These are phyloP conservation scores for Leucophora obtusa DNA, from an alignment of 2,888 invertebrate genomes.

Conservation along the genomic window DNA sequence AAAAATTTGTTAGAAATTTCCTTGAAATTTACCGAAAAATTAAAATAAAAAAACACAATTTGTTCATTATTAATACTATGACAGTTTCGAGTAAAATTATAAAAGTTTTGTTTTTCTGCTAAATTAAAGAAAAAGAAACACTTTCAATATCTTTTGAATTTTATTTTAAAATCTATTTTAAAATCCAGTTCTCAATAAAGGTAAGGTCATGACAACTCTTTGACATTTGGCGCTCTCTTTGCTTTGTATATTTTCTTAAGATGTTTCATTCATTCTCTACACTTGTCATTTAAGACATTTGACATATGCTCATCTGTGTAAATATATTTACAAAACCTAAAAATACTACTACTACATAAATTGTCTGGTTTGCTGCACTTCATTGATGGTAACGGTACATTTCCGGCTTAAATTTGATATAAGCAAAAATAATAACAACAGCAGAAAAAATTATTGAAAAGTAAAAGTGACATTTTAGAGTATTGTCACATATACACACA, in stretches of 20 bases:
- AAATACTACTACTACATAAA: neutral
- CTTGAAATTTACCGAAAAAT: constrained; percentile 17
- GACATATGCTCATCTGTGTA: constrained; percentile 53
- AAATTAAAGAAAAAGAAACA: constrained; percentile 28
- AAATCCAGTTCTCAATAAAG: constrained; percentile 12
- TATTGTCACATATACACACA: constrained; percentile 26
- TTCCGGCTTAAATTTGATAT: constrained; percentile 56
- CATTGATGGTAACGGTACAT: constrained; percentile 58
- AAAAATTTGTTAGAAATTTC: constrained; percentile 17
- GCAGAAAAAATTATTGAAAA: constrained; percentile 23
- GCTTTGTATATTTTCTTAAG: neutral
- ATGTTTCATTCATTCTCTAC: constrained; percentile 53
- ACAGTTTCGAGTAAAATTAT: constrained; percentile 52
- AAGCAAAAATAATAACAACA: constrained; percentile 19
- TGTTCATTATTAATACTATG: constrained; percentile 45
- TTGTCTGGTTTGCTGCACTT: constrained; percentile 56
- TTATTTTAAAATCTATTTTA: constrained; percentile 6
- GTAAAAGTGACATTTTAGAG: constrained; percentile 50
- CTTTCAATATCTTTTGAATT: constrained; percentile 40
- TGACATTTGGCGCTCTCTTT: constrained; percentile 60
- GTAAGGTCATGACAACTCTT: constrained; percentile 63
- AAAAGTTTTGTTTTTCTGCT: constrained; percentile 2
- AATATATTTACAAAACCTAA: constrained; percentile 7
- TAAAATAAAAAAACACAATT: constrained; percentile 31
- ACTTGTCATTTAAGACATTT: constrained; percentile 63